Conservation (phyloP, 2,113 vertebrate species). For the Artemisiospiza belli region DNA sequence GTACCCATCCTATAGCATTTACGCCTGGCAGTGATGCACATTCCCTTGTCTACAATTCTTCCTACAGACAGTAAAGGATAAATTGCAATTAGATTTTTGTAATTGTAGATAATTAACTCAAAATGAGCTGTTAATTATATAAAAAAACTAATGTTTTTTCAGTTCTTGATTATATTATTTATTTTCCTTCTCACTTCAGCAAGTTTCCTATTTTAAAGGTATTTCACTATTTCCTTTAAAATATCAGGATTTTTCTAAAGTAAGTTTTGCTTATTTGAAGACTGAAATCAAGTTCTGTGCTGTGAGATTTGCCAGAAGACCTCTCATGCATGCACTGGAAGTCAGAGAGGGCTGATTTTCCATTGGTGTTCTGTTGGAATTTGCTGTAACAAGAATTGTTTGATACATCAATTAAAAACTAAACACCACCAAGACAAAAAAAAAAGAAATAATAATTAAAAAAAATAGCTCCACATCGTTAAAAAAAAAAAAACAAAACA, state of each 20-base stretch:
- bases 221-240: conserved; percentile 42
- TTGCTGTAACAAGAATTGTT: neutral
- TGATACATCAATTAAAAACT: neutral
- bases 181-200: conserved; percentile 71
- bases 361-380: neutral
- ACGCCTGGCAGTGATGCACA: conserved; percentile 54
- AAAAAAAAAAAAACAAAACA: too few species aligned
- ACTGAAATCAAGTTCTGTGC: conserved; percentile 62
- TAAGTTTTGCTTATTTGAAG: conserved; percentile 54
- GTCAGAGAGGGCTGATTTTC: conserved; percentile 39
- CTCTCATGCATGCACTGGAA: conserved; percentile 23
- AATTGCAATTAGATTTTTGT: conserved; percentile 81
- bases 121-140: conserved; percentile 81
- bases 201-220: conserved; percentile 70
- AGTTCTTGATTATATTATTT: conserved; percentile 76
- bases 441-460: neutral
- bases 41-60: conserved; percentile 72
- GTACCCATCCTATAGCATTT: conserved; percentile 68
- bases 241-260: conserved; percentile 52
- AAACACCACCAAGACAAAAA: neutral
- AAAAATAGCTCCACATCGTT: too few species aligned
- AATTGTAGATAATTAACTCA: conserved; percentile 82
- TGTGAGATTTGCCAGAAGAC: conserved; percentile 36
- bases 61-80: conserved; percentile 76
- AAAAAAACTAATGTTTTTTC: conserved; percentile 74